A percentile compares a stretch with the other conserved stretches of the same genome.
Evolutionary conservation across 2,888 invertebrate species (phyloP).

Genomic region (Epinotia nisella): DNA sequence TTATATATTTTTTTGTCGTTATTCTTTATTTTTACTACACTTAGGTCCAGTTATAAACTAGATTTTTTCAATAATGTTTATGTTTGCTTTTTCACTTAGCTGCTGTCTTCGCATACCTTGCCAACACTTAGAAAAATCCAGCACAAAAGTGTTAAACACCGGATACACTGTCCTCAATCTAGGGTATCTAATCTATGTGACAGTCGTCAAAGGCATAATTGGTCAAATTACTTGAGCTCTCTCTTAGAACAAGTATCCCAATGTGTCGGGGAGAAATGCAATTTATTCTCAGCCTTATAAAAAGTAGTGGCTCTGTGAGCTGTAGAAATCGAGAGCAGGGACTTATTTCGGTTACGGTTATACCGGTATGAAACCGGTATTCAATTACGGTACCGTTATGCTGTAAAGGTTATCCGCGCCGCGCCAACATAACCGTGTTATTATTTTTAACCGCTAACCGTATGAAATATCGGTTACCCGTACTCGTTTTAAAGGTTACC

Average conservation of each 20-base stretch:
- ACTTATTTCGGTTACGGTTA: too few species aligned
- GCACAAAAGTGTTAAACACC: constrained; percentile 7
- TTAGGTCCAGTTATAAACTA: neutral
- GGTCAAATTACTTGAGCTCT: neutral
- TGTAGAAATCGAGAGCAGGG: too few species aligned
- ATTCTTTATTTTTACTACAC: neutral
- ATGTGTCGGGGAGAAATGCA: neutral
- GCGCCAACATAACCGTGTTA: too few species aligned
- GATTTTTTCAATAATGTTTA: neutral
- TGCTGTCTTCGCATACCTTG: constrained; percentile 3
- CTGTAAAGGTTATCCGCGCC: too few species aligned
- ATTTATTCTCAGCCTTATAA: neutral
- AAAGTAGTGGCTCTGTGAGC: too few species aligned
- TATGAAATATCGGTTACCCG: too few species aligned
- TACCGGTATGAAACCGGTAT: too few species aligned
- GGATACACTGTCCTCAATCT: neutral
- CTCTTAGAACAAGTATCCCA: neutral
- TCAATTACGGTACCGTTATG: too few species aligned
- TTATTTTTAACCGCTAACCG: too few species aligned
- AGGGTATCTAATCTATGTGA: neutral
- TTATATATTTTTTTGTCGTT: too few species aligned
- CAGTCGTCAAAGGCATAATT: neutral
- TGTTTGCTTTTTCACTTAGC: neutral
- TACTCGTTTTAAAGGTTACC: too few species aligned
- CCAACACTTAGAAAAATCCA: neutral